Evolutionary conservation across 2,888 invertebrate genomes (phyloP), one percentile per base, ranked within the genome.

Genomic region (Leptothorax acervorum): DNA sequence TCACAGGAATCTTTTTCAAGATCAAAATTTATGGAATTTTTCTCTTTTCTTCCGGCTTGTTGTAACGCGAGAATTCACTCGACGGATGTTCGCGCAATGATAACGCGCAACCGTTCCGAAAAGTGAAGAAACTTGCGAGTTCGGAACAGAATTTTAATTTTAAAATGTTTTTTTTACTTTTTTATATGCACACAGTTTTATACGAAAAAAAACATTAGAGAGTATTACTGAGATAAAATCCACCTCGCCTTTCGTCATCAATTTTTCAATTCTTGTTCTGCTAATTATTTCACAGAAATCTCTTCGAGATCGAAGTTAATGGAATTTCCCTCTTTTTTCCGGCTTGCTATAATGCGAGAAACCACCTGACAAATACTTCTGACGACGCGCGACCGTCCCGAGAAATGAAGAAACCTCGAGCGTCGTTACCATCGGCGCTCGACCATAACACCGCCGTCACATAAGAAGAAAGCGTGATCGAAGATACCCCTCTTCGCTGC

Each of bases 381-480:
- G 85, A 83, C 82, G 66, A 86, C 83, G 85, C 65, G 70, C 78
- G 76, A 83, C 48, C 31, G 65, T 65, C 78, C 84, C 57, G 81
- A 88, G 89, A 87, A 78, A 89, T 73, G 85, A 85, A 87, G 87
- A 88, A 90, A 86, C 82, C 85, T 75, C 66, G 87, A 83, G 66
- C 75, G 70, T 85, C 86, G 70, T 90, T 88, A 87, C 70, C 86
- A 71, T 87, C 79, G 79, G 88, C 86, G 85, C 66, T 87, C 86
- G 87, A 90, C 87, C 90, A 82, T 90, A 88, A 88, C 89, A 82
- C 70, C 88, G 84, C 57, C 45, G 62, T 76, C 85, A 63, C 79
- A 87, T 85, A 88, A 90, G 86, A 90, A 88, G 89, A 90, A 89
- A 88, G 89, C 75, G 62, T 63, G 82, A 71, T 71, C 89, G 71